Evolutionary conservation across 1,140 invertebrate genomes (phyloP).

Genomic region (Bathynomus jamesi): DNA sequence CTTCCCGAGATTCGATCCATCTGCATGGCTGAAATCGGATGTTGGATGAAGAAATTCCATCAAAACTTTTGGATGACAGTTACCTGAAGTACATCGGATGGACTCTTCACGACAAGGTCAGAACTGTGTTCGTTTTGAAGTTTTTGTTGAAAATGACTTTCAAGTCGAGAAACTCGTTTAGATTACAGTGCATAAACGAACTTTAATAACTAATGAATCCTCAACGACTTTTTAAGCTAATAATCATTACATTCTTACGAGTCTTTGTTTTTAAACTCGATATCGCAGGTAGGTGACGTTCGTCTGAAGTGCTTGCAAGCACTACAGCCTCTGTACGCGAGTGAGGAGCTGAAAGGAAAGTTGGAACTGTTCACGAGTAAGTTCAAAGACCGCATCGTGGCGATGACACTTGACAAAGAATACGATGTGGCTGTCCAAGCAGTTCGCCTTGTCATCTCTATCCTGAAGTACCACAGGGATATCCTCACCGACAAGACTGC

Average conservation of each 20-base stretch:
- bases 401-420: constrained; percentile 98
- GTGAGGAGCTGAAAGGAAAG: constrained; percentile 88
- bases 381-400: constrained; percentile 97
- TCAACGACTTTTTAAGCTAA: no score
- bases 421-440: constrained; percentile 97
- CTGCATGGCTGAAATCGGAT: constrained; percentile 97
- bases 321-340: constrained; percentile 88
- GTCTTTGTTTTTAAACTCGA: no score
- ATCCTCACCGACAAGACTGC: constrained; percentile 94
- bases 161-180: no score
- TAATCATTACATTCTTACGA: no score
- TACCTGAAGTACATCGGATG: constrained; percentile 99
- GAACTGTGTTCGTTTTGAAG: no score
- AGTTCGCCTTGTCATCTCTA: constrained; percentile 87
- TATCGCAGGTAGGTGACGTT: constrained; percentile 53
- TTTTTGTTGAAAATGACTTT: no score
- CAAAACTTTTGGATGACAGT: constrained; percentile 92
- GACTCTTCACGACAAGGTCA: constrained; percentile 93
- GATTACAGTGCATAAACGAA: no score
- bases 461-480: constrained; percentile 88
- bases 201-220: no score
- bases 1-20: constrained; percentile 94
- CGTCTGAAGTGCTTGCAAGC: constrained; percentile 61
- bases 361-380: constrained; percentile 97
- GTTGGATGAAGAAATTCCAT: constrained; percentile 99